Percentiles rank a stretch among this genome's conserved stretches.
phyloP scores from a whole-genome alignment of 2,797 vertebrate species.

The Trachurus trachurus region DNA sequence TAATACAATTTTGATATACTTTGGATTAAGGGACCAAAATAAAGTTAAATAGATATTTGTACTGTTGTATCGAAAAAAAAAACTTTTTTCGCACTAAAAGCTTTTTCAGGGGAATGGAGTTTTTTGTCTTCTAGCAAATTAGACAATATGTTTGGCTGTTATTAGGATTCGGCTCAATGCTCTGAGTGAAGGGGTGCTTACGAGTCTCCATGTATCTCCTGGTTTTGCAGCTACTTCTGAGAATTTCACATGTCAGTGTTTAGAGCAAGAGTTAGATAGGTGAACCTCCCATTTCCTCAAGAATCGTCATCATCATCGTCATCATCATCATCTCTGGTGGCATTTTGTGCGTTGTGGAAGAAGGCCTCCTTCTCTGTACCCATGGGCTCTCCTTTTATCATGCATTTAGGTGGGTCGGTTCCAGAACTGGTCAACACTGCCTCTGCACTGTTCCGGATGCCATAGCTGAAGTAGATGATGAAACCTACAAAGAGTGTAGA shows the following conservation, averaged over 20 bases:
- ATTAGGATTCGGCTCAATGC: background rate
- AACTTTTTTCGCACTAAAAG: no score
- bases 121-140: no score
- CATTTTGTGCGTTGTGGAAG: constrained; percentile 31
- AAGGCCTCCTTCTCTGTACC: constrained; percentile 77
- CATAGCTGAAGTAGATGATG: constrained; percentile 93
- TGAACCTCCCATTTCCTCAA: constrained; percentile 44
- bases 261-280: background rate
- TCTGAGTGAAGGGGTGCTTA: background rate
- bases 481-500: constrained; percentile 86
- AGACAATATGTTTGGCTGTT: background rate
- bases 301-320: constrained; percentile 56
- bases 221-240: background rate
- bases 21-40: background rate
- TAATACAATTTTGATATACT: background rate
- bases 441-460: constrained; percentile 92
- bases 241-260: background rate
- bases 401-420: constrained; percentile 51
- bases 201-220: background rate
- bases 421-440: constrained; percentile 69
- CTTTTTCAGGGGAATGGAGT: no score
- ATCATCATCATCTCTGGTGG: constrained; percentile 46
- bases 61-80: background rate
- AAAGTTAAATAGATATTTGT: background rate
- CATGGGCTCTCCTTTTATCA: constrained; percentile 76